Conservation (phyloP, 2,888 invertebrate species). For the Miltochrista miniata region DNA sequence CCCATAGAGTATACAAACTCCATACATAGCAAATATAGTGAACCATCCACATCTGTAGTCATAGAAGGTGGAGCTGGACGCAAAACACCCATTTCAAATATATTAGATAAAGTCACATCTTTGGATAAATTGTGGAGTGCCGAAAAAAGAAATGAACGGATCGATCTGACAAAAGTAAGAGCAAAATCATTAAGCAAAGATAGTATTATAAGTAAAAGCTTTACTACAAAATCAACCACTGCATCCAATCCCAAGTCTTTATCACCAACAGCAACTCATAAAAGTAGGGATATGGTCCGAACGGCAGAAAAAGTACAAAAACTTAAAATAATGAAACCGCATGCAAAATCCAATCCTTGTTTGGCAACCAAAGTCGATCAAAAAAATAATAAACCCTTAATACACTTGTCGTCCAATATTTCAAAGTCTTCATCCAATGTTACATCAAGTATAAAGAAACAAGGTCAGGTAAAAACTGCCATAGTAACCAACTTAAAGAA, state of each 20-base stretch:
- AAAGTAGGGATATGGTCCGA: conserved; percentile 75
- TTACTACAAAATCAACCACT: conserved; percentile 25
- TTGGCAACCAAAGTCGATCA: conserved; percentile 48
- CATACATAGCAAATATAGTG: conserved; percentile 52
- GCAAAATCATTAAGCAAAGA: conserved; percentile 50
- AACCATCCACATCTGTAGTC: conserved; percentile 54
- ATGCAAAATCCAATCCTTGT: conserved; percentile 65
- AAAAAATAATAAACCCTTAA: conserved; percentile 45
- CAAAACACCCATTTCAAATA: conserved; percentile 77
- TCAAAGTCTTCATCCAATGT: conserved; percentile 67
- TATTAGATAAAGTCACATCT: conserved; percentile 77
- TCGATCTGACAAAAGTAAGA: conserved; percentile 62
- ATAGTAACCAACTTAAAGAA: conserved; percentile 69
- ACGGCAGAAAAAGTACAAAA: conserved; percentile 76
- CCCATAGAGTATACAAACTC: conserved; percentile 71
- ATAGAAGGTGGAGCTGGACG: conserved; percentile 79
- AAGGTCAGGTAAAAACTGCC: conserved; percentile 64
- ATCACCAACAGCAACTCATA: conserved; percentile 54
- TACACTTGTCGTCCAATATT: conserved; percentile 50
- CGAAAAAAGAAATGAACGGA: conserved; percentile 75
- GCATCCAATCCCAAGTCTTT: conserved; percentile 37
- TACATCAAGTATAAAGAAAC: conserved; percentile 49
- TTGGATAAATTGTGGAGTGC: conserved; percentile 83
- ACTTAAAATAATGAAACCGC: conserved; percentile 57
- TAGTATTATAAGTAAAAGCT: conserved; percentile 34